A percentile compares a stretch with the other conserved stretches of the same genome.
Evolutionary conservation across 2,113 vertebrate genomes (phyloP).

Genomic region (Synodontis membranacea): DNA sequence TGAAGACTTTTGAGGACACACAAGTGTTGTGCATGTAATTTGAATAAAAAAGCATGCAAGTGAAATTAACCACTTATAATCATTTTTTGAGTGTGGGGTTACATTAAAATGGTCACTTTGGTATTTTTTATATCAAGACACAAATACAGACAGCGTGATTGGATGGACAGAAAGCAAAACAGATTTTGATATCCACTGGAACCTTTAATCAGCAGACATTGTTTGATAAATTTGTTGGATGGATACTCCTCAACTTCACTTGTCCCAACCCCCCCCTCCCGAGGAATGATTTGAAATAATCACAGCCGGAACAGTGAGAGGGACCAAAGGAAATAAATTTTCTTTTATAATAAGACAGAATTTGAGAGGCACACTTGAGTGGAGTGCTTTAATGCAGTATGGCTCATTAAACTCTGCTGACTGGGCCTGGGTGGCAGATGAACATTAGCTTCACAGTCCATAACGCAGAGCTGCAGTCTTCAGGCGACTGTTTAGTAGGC

Average conservation of each 20-base stretch:
- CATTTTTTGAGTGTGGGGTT: not conserved
- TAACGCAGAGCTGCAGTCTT: slow-evolving; percentile 76
- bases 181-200: slow-evolving; percentile 15
- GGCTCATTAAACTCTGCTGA: slow-evolving; percentile 71
- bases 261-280: no score
- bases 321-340: slow-evolving; percentile 48
- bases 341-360: slow-evolving; percentile 58
- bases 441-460: slow-evolving; percentile 83
- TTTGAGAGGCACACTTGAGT: slow-evolving; percentile 50
- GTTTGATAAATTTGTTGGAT: slow-evolving; percentile 16
- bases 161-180: not conserved
- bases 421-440: slow-evolving; percentile 70
- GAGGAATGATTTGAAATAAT: slow-evolving; percentile 40
- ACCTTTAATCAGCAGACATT: slow-evolving; percentile 13
- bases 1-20: not conserved
- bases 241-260: slow-evolving; percentile 12
- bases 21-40: not conserved
- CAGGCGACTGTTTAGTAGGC: slow-evolving; percentile 52
- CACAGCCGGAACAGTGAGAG: slow-evolving; percentile 27
- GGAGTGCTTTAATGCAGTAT: slow-evolving; percentile 62
- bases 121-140: not conserved
- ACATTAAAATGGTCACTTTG: not conserved
- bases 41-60: not conserved
- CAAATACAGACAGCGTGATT: not conserved
- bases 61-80: not conserved